Conservation (phyloP, 2,113 vertebrate species). For the Barbus barbus region DNA sequence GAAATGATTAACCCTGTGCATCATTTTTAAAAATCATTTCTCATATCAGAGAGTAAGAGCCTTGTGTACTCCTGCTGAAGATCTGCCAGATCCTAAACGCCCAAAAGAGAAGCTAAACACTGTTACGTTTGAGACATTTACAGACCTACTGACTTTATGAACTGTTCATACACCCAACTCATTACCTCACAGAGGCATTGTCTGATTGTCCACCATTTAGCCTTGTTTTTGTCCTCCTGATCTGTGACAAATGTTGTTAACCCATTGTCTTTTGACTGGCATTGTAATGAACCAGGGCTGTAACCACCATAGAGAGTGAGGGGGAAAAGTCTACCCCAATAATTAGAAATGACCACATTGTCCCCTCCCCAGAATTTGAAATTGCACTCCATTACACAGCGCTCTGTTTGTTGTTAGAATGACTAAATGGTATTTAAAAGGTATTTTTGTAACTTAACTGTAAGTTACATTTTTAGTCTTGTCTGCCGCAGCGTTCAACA, state of each 20-base stretch:
- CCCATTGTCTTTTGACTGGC: neutral
- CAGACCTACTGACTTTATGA: slow-evolving; percentile 59
- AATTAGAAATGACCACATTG: neutral
- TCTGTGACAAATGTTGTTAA: neutral
- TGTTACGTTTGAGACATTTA: slow-evolving; percentile 60
- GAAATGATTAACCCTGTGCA: neutral
- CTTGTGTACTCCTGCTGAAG: slow-evolving; percentile 69
- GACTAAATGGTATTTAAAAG: neutral
- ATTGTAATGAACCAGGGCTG: neutral
- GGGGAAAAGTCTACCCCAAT: neutral
- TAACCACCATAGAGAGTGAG: neutral
- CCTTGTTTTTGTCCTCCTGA: too few species aligned
- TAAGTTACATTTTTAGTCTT: neutral
- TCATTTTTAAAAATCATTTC: neutral
- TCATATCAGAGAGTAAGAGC: slow-evolving; percentile 63
- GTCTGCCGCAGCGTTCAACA: too few species aligned
- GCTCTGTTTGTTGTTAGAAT: neutral
- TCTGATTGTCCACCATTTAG: neutral
- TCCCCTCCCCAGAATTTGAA: neutral
- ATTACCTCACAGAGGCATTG: slow-evolving; percentile 11
- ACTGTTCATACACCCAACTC: neutral
- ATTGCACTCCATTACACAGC: too few species aligned
- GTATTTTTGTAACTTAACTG: neutral
- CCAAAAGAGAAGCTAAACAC: slow-evolving; percentile 46
- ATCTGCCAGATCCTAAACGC: slow-evolving; percentile 55